phyloP scores from a whole-genome alignment of 2,888 invertebrate genomes.

The Melipona beecheii region DNA sequence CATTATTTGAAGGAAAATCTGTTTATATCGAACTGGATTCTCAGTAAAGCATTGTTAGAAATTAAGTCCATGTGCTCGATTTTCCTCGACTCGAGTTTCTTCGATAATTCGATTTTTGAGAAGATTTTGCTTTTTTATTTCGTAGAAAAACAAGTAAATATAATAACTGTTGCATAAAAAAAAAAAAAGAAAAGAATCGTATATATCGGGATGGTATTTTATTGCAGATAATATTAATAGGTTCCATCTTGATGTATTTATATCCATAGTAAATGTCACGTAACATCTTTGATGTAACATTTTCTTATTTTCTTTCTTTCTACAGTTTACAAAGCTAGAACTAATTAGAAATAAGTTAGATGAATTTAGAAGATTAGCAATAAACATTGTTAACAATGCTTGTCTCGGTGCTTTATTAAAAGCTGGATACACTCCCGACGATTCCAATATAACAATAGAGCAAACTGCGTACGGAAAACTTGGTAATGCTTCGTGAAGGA shows the following conservation, averaged over 20 bases:
- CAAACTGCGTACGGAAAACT: constrained; percentile 78
- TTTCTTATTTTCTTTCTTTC: too few species aligned
- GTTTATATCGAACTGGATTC: constrained; percentile 89
- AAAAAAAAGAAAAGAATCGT: background rate
- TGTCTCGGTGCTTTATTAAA: constrained; percentile 90
- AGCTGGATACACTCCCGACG: constrained; percentile 92
- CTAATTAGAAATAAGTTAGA: constrained; percentile 82
- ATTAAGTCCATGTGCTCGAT: constrained; percentile 89
- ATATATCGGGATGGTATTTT: background rate
- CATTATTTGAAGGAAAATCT: constrained; percentile 88
- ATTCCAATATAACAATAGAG: constrained; percentile 85
- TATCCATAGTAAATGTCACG: background rate
- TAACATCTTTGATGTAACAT: background rate
- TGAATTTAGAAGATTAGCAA: constrained; percentile 85
- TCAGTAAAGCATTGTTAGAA: constrained; percentile 89
- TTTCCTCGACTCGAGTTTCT: constrained; percentile 87
- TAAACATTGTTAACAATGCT: constrained; percentile 88
- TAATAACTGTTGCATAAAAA: background rate
- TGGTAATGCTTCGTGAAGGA: constrained; percentile 54
- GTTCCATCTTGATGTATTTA: background rate
- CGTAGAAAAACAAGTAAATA: constrained; percentile 88
- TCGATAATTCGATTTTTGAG: constrained; percentile 85
- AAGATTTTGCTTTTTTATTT: constrained; percentile 88
- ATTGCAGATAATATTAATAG: background rate
- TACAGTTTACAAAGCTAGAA: constrained; percentile 84